Percentiles rank a stretch among this genome's conserved stretches.
Evolutionary conservation across 2,797 vertebrate genomes (phyloP).

Genomic region (Hippocampus kuda): DNA sequence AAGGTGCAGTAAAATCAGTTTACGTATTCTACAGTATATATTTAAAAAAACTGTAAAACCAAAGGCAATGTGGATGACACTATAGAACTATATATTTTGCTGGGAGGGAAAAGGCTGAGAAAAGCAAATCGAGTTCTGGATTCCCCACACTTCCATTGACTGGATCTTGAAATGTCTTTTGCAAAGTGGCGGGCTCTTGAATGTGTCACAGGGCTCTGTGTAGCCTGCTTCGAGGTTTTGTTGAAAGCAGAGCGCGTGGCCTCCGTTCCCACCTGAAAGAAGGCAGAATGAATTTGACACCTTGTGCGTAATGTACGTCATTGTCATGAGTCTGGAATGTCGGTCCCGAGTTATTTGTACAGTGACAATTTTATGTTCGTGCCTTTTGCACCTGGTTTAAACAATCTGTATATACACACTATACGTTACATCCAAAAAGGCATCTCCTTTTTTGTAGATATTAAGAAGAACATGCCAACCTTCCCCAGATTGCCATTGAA

Average conservation of each 20-base stretch:
- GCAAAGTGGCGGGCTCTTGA: conserved; percentile 75
- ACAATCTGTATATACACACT: no score
- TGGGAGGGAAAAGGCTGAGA: conserved; percentile 23
- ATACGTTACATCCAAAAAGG: no score
- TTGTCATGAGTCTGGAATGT: neutral
- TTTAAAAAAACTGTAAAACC: neutral
- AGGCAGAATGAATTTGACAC: neutral
- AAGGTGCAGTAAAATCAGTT: neutral
- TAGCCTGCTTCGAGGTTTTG: conserved; percentile 62
- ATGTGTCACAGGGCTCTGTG: conserved; percentile 74
- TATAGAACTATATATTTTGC: neutral
- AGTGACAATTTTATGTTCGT: no score
- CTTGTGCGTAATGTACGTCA: neutral
- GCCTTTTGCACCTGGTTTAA: no score
- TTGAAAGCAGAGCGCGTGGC: conserved; percentile 67
- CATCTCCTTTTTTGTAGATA: no score
- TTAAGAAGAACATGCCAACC: no score
- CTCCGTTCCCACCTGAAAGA: conserved; percentile 71
- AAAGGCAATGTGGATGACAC: neutral
- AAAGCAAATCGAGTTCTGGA: conserved; percentile 61
- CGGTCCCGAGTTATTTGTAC: no score
- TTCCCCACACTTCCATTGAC: conserved; percentile 78
- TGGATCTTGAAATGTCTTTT: conserved; percentile 75
- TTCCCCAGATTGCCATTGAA: no score
- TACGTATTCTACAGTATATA: neutral